Conservation (phyloP, 2,888 invertebrate genomes). For the Tortricodes alternella region DNA sequence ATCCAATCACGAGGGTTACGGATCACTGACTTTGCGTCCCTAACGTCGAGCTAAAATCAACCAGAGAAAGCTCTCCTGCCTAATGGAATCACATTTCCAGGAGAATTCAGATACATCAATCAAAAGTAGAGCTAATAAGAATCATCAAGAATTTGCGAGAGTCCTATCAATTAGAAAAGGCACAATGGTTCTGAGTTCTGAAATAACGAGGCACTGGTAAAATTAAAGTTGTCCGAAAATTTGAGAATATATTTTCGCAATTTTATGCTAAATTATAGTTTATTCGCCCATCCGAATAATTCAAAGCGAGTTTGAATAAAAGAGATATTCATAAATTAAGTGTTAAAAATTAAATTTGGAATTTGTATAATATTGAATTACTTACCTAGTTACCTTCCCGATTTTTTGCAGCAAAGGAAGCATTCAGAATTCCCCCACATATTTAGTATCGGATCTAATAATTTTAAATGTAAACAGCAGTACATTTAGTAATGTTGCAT, state of each 20-base stretch:
- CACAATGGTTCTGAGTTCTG: slow-evolving; percentile 10
- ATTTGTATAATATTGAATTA: too few relatives aligned
- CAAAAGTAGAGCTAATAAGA: slow-evolving; percentile 25
- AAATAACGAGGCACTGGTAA: neutral
- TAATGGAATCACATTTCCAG: slow-evolving; percentile 30
- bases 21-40: slow-evolving; percentile 54
- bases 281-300: neutral
- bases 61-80: slow-evolving; percentile 47
- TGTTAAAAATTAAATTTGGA: too few relatives aligned
- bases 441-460: too few relatives aligned
- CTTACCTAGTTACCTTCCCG: too few relatives aligned
- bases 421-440: too few relatives aligned
- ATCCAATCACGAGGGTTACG: slow-evolving; percentile 67
- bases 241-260: neutral
- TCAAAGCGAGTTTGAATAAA: neutral
- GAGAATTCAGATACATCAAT: slow-evolving; percentile 28
- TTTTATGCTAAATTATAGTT: neutral
- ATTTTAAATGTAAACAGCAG: too few relatives aligned
- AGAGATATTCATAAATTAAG: neutral
- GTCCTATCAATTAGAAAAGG: slow-evolving; percentile 23
- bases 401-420: too few relatives aligned
- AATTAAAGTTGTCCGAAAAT: neutral
- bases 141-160: slow-evolving; percentile 13
- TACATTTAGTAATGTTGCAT: too few relatives aligned
- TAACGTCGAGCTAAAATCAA: slow-evolving; percentile 52